These are phyloP conservation scores for Lacerta bilineata DNA, from an alignment of 2,797 vertebrate genomes.

Conservation along the genomic window DNA sequence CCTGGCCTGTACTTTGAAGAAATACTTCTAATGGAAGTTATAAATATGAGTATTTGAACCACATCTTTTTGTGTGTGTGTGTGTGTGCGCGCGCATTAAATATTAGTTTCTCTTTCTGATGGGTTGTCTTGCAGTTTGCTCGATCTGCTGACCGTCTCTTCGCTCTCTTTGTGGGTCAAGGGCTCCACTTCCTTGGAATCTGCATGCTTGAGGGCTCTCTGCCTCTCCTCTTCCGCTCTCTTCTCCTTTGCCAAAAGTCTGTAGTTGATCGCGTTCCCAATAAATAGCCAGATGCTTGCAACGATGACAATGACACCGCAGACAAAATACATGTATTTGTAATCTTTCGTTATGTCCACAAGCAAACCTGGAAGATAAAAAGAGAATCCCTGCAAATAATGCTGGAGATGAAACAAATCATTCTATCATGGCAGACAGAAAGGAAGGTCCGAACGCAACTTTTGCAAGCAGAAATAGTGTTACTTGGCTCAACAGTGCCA, in stretches of 20 bases:
- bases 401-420: conserved; percentile 7
- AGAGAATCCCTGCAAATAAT: conserved; percentile 23
- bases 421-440: neutral
- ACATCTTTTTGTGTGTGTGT: conserved; percentile 29
- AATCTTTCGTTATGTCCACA: conserved; percentile 92
- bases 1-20: conserved; percentile 63
- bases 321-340: conserved; percentile 94
- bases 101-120: conserved; percentile 94
- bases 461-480: neutral
- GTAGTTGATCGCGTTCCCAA: conserved; percentile 96
- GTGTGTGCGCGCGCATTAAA: conserved; percentile 76
- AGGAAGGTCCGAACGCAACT: neutral
- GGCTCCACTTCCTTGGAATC: conserved; percentile 79
- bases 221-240: conserved; percentile 80
- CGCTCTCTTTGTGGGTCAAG: conserved; percentile 71
- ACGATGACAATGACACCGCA: conserved; percentile 89
- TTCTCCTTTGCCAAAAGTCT: conserved; percentile 90
- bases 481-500: too few species aligned
- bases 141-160: conserved; percentile 73
- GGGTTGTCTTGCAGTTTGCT: conserved; percentile 71
- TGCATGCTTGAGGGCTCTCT: conserved; percentile 72
- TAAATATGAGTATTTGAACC: conserved; percentile 62
- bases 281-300: conserved; percentile 92
- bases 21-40: conserved; percentile 65
- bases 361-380: conserved; percentile 87